Base-by-base conservation (phyloP, 2,113 vertebrate genomes). In the Pogona vitticeps region DNA sequence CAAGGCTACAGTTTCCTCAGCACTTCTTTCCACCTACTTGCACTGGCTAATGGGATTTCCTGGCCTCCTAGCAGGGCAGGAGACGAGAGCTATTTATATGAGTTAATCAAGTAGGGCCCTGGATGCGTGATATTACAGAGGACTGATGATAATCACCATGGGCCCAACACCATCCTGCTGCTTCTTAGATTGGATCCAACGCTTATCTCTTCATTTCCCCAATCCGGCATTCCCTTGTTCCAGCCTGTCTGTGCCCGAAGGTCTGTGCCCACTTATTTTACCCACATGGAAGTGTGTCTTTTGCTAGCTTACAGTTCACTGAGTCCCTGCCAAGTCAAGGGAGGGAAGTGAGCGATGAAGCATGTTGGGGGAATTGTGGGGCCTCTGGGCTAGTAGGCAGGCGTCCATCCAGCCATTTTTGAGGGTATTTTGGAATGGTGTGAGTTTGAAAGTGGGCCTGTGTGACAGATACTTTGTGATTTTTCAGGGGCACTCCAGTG, bases 41-140 rank as follows among this genome's bases (percentile, higher is more conserved):
- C 36, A 46, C 38, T 21, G 58, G 76, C 76, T 84, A 88, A 88
- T 76, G 18, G 70, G 61, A 68, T 88, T 88, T 87, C 59, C 76
- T 80, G 58, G 20, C 42, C 76, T 88, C 67, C 31, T 9, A 58
- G 61, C 59, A 76, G 46, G 82, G 33, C 26, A 73, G 58, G 12
- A 56, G 28, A 38, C 61, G 20, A 3, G 12, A 28, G 56, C 77
- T 85, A 80, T 80, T 84, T 84, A 75, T 80, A 65, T 80, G 18
- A 75, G 40, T 33, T 87, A 82, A 65, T 67, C n/a, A 73, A 36
- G 38, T 38, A 65, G 21, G 79, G 72, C 38, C 26, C 40, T 75
- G 70, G 71, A 72, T 38, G n/a, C n/a, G n/a, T n/a, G 85, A 63
- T 76, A 46, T 36, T 33, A 68, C 20, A 28, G 15, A 36, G 58